Conservation (phyloP, 92 coral and sea anemone genomes). For the Anthopleura xanthogrammica region DNA sequence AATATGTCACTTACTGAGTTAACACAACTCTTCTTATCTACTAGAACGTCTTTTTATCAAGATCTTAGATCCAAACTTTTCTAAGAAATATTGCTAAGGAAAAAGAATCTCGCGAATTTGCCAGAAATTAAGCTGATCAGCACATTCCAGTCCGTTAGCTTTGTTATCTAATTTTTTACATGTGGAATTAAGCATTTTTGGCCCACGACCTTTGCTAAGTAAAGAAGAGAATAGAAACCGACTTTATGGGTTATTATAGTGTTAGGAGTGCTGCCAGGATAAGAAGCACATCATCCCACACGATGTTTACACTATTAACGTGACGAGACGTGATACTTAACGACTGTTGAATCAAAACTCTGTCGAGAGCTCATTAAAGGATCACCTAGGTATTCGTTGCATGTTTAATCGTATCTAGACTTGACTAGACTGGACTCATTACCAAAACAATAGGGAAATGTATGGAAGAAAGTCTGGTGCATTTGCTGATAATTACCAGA, state of each 20-base stretch:
- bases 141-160: not conserved
- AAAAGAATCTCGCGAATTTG: not conserved
- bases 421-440: constrained; percentile 1
- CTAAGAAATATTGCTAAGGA: not conserved
- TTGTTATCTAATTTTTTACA: not conserved
- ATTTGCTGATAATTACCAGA: not conserved
- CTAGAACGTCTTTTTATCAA: not conserved
- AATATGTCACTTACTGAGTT: not conserved
- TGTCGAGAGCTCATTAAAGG: constrained; percentile 1
- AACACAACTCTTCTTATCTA: not conserved
- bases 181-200: not conserved
- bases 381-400: not conserved
- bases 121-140: not conserved
- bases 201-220: constrained; percentile 6
- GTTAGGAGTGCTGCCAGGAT: not conserved
- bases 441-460: not conserved
- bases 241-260: not conserved
- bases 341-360: constrained; percentile 4
- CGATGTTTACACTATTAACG: not conserved
- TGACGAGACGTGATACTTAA: constrained; percentile 1
- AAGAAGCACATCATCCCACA: not conserved
- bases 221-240: not conserved
- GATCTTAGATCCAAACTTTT: not conserved
- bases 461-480: not conserved
- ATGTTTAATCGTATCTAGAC: not conserved